Percentiles rank a stretch among this genome's conserved stretches.
These are phyloP conservation scores for Platichthys flesus DNA, from an alignment of 2,113 vertebrate species.

Conservation along the genomic window DNA sequence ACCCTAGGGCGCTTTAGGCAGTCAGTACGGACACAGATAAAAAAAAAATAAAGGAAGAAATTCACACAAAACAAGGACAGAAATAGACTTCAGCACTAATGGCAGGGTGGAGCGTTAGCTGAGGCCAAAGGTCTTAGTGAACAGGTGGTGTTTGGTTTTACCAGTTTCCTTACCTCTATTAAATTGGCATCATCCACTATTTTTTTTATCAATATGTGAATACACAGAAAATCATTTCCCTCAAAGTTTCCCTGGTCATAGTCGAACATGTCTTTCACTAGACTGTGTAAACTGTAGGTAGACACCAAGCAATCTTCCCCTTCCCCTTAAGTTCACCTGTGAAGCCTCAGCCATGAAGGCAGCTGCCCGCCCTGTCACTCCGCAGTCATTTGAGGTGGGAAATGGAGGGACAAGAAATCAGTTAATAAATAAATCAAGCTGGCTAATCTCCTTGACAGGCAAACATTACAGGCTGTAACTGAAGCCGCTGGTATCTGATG, in stretches of 20 bases:
- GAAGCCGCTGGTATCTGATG: constrained; percentile 78
- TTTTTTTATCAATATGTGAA: not conserved
- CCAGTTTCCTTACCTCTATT: not conserved
- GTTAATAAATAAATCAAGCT: constrained; percentile 84
- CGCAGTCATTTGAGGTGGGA: constrained; percentile 50
- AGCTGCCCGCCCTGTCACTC: constrained; percentile 35
- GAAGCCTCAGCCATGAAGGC: constrained; percentile 16
- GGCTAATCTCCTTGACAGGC: constrained; percentile 80
- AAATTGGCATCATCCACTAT: not conserved
- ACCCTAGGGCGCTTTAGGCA: no score
- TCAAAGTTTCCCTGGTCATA: not conserved
- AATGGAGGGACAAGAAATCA: constrained; percentile 75
- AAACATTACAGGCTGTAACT: constrained; percentile 79
- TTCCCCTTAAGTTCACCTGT: not conserved
- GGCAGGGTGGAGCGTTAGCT: no score
- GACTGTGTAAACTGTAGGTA: constrained; percentile 25
- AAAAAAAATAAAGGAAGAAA: no score
- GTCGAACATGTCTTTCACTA: not conserved
- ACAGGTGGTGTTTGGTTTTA: no score
- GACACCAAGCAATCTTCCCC: constrained; percentile 22
- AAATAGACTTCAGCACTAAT: no score
- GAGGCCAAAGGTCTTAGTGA: no score
- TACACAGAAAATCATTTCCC: not conserved
- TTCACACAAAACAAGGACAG: no score
- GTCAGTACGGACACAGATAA: no score